Evolutionary conservation across 2,888 invertebrate genomes (phyloP), one percentile per base, ranked within the genome.

Genomic region (Chrysomela aeneicollis): DNA sequence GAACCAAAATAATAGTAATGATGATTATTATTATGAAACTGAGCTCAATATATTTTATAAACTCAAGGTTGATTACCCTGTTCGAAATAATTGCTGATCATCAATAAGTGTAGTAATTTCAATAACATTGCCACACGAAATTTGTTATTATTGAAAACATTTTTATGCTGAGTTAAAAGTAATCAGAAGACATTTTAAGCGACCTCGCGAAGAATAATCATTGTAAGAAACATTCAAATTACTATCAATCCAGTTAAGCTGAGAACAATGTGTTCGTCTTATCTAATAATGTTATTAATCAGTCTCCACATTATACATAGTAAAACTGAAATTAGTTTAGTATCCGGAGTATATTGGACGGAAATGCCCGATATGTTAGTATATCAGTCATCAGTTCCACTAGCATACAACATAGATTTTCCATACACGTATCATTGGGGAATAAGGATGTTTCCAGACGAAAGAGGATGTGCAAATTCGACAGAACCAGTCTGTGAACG

Each of bases 241-340:
- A n/a, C n/a, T n/a, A n/a, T n/a, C n/a, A n/a, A n/a, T n/a, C n/a
- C n/a, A n/a, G n/a, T n/a, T n/a, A n/a, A n/a, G n/a, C n/a, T n/a
- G 26, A 26, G 32, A 35, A 35, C 32, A 2, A 35, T 35, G 32
- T 8, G 10, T 1, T 35, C 32, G 32, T 35, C 5, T 35, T 35
- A 35, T 35, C 9, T 35, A 35, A 9, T 9, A 35, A 35, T 35
- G 5, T 35, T 10, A 9, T 2, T 35, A 35, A 8, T 35, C 32
- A 10, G 10, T 35, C 32, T 35, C 10, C 6, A 35, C 32, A 35
- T 10, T 35, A 35, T 35, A 35, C 32, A 35, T 4, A 9, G 32
- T 35, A 10, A 35, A 35, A 10, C 51, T 18, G 51, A 26, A 52
- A 52, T 52, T 30, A 52, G 51, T 52, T 30, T 52, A 52, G 51